These are phyloP conservation scores for Chroicocephalus ridibundus DNA, from an alignment of 2,113 vertebrate genomes.

Conservation along the genomic window DNA sequence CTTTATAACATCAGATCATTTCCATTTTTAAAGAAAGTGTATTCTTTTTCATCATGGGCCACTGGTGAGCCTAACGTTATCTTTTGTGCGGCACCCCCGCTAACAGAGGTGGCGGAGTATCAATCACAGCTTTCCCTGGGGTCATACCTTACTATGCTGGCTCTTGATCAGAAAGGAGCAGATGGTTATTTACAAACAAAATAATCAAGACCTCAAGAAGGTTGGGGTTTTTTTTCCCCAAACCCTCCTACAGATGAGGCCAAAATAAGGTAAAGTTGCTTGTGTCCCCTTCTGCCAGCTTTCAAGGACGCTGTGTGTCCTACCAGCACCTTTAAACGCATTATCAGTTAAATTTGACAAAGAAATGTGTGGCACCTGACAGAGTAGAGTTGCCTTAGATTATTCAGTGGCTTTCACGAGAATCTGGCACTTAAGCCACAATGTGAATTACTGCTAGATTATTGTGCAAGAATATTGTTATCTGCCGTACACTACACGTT, in stretches of 20 bases:
- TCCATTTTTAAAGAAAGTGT: conserved; percentile 67
- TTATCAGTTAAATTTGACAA: conserved; percentile 6
- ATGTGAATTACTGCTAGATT: conserved; percentile 53
- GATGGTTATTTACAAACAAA: conserved; percentile 77
- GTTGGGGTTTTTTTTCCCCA: not conserved
- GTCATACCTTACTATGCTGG: conserved; percentile 68
- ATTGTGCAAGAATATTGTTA: conserved; percentile 49
- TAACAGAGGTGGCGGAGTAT: conserved; percentile 65
- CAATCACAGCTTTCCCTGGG: conserved; percentile 67
- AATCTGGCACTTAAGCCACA: conserved; percentile 39
- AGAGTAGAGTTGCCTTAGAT: conserved; percentile 32
- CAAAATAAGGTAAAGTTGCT: conserved; percentile 24
- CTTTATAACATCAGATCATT: conserved; percentile 55
- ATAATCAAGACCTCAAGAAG: conserved; percentile 68
- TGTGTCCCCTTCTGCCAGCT: not conserved
- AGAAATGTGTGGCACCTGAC: not conserved
- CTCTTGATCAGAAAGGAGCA: conserved; percentile 71
- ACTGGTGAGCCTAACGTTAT: conserved; percentile 6
- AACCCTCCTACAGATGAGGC: conserved; percentile 25
- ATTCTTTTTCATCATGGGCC: conserved; percentile 68
- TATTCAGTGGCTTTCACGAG: conserved; percentile 33
- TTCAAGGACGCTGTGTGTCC: conserved; percentile 31
- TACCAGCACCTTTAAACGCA: not conserved
- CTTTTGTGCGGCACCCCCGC: conserved; percentile 59
- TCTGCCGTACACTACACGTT: conserved; percentile 15